Percentiles rank a stretch among this genome's conserved stretches.
phyloP scores from a whole-genome alignment of 2,888 invertebrate species.

The Drosophila merina region DNA sequence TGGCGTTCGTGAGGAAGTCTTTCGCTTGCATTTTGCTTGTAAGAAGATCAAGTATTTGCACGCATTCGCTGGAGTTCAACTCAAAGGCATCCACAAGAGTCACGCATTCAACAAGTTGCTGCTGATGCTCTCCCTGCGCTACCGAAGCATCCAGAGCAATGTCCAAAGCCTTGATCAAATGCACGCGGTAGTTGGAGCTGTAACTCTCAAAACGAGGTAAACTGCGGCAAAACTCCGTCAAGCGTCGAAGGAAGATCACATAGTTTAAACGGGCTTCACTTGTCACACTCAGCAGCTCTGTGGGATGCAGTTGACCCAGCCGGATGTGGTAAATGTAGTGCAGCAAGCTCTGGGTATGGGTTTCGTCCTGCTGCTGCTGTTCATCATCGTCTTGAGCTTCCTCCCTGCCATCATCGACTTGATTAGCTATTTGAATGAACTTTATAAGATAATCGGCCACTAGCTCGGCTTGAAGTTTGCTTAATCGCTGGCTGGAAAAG shows the following conservation, averaged over 20 bases:
- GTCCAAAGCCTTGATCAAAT: constrained; percentile 78
- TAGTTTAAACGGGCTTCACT: constrained; percentile 69
- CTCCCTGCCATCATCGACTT: constrained; percentile 43
- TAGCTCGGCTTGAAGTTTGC: constrained; percentile 59
- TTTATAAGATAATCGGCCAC: constrained; percentile 72
- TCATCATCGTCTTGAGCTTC: constrained; percentile 24
- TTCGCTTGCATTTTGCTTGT: constrained; percentile 80
- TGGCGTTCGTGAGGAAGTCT: constrained; percentile 75
- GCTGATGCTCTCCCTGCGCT: constrained; percentile 36
- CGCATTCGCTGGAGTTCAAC: constrained; percentile 72
- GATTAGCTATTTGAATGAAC: constrained; percentile 58
- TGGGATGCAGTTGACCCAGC: constrained; percentile 68
- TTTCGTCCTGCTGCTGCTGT: constrained; percentile 32
- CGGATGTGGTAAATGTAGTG: constrained; percentile 82
- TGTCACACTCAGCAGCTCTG: constrained; percentile 67
- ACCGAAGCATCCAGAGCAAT: constrained; percentile 48
- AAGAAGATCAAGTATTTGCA: constrained; percentile 74
- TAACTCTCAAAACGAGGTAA: constrained; percentile 65
- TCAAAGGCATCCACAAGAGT: constrained; percentile 75
- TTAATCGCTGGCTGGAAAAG: constrained; percentile 56
- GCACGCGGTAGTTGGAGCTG: constrained; percentile 76
- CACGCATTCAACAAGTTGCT: constrained; percentile 66
- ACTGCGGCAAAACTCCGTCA: constrained; percentile 69
- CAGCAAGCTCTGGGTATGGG: constrained; percentile 66
- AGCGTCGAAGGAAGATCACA: constrained; percentile 70